Evolutionary conservation across 1,140 invertebrate species (phyloP).

Genomic region (Calosoma granatense): DNA sequence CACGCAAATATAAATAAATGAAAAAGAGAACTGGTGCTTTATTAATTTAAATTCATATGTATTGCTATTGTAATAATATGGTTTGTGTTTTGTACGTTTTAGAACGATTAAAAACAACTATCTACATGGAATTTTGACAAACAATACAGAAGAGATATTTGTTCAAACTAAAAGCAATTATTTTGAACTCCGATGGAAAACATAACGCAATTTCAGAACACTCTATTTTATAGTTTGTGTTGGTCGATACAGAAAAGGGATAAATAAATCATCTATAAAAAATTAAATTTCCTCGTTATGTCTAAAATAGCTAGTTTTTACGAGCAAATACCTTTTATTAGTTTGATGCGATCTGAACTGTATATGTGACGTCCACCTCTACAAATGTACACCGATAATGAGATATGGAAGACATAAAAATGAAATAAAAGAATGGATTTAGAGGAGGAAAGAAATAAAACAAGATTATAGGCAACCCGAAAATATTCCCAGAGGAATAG

Average conservation of each 20-base stretch:
- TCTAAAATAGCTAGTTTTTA: not conserved
- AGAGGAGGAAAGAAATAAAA: slow-evolving; percentile 3
- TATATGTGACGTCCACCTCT: not conserved
- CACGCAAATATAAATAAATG: too few species aligned
- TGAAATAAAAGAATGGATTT: slow-evolving; percentile 22
- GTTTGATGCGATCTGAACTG: slow-evolving; percentile 1
- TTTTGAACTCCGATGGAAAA: too few species aligned
- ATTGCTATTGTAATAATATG: too few species aligned
- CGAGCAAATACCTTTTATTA: slow-evolving; percentile 4
- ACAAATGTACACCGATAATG: slow-evolving; percentile 19
- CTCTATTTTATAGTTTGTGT: not conserved
- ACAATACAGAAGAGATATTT: too few species aligned
- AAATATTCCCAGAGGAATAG: not conserved
- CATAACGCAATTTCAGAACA: not conserved
- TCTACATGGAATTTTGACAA: too few species aligned
- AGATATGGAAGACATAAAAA: slow-evolving; percentile 23
- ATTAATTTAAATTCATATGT: too few species aligned
- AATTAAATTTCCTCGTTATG: not conserved
- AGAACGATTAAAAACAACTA: too few species aligned
- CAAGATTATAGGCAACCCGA: slow-evolving; percentile 1
- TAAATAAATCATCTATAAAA: slow-evolving; percentile 5
- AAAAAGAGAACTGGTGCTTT: too few species aligned
- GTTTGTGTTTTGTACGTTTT: too few species aligned
- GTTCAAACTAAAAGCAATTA: too few species aligned
- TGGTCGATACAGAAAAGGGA: not conserved